These are phyloP conservation scores for Lithobates sylvaticus DNA, from an alignment of 2,797 vertebrate species.

Conservation along the genomic window DNA sequence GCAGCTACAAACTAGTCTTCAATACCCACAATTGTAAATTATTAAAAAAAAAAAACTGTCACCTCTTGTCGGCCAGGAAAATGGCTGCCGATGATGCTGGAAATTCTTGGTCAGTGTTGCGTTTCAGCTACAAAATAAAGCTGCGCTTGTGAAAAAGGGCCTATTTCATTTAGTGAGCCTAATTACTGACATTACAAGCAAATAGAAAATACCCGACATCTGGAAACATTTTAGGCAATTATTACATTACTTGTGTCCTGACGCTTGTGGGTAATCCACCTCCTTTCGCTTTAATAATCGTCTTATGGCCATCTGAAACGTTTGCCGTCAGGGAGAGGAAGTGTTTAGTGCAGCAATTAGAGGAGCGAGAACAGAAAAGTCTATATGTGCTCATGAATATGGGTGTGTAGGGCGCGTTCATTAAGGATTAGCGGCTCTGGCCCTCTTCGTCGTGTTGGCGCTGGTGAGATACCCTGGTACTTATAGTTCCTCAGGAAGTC, in stretches of 20 bases:
- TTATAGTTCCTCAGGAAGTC: too few relatives aligned
- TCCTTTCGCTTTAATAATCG: constrained; percentile 3
- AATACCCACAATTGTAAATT: neutral
- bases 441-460: too few relatives aligned
- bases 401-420: neutral
- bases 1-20: neutral
- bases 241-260: constrained; percentile 48
- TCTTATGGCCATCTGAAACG: neutral
- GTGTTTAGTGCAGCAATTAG: neutral
- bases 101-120: constrained; percentile 47
- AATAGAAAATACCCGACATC: constrained; percentile 47
- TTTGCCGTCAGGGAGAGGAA: neutral
- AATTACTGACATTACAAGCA: constrained; percentile 47
- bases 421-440: too few relatives aligned
- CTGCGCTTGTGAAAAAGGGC: constrained; percentile 12
- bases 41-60: constrained; percentile 1
- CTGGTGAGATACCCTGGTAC: too few relatives aligned
- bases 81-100: constrained; percentile 21
- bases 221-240: constrained; percentile 50
- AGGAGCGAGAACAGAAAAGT: constrained; percentile 14
- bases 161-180: constrained; percentile 12
- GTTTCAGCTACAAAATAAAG: constrained; percentile 18
- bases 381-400: neutral
- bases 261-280: constrained; percentile 24
- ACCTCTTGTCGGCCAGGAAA: neutral